These are phyloP conservation scores for Adelges cooleyi DNA, from an alignment of 1,140 invertebrate species.

Conservation along the genomic window DNA sequence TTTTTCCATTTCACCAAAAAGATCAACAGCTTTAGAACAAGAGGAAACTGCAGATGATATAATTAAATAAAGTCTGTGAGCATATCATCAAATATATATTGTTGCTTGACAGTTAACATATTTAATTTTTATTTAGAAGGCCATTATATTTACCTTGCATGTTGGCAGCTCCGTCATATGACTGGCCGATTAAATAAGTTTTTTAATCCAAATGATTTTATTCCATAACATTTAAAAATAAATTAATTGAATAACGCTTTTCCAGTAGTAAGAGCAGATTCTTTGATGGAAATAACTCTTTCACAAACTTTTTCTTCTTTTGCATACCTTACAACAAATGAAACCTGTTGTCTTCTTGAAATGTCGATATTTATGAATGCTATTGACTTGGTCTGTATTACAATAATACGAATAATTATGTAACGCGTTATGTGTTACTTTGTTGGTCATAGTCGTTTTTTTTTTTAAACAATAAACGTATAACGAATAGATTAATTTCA, in stretches of 20 bases:
- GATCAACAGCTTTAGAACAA: not conserved
- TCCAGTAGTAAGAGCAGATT: not conserved
- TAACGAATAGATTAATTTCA: no score
- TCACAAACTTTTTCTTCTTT: not conserved
- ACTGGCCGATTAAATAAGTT: not conserved
- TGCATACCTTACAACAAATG: not conserved
- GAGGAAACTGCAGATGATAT: not conserved
- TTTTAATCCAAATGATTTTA: not conserved
- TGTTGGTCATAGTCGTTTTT: no score
- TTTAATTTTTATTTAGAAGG: not conserved
- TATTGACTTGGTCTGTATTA: no score
- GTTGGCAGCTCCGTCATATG: not conserved
- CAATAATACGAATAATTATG: no score
- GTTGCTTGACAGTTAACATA: not conserved
- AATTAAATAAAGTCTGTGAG: not conserved
- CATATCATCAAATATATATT: slow-evolving; percentile 6
- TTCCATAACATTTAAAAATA: not conserved
- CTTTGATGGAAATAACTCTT: not conserved
- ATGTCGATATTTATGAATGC: no score
- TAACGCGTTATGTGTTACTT: no score
- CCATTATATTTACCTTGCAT: not conserved
- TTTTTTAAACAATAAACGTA: no score
- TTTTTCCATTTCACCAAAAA: not conserved
- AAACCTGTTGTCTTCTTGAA: not conserved
- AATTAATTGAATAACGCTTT: not conserved